A percentile compares a stretch with the other conserved stretches of the same genome.
Conservation (phyloP, 2,888 invertebrate species). For the Spilarctia lutea region DNA sequence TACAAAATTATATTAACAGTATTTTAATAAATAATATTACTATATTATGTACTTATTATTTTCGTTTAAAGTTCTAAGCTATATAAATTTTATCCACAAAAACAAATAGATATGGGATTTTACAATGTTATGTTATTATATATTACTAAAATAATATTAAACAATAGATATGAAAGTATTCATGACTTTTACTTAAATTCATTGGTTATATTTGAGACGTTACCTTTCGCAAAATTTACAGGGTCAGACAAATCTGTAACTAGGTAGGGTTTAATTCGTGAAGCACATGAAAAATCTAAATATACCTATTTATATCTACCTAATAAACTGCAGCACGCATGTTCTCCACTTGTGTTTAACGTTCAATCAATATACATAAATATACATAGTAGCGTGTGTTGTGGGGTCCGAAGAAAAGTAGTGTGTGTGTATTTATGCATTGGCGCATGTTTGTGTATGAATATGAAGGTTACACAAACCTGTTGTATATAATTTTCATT, state of each 20-base stretch:
- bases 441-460: neutral
- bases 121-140: slow-evolving; percentile 28
- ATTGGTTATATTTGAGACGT: neutral
- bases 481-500: neutral
- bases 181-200: neutral
- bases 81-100: slow-evolving; percentile 16
- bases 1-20: slow-evolving; percentile 19
- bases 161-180: slow-evolving; percentile 11
- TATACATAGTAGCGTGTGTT: neutral
- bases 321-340: slow-evolving; percentile 1
- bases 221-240: neutral
- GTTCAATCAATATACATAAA: neutral
- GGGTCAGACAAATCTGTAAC: neutral
- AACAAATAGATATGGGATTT: slow-evolving; percentile 43
- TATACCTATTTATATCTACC: neutral
- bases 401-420: neutral
- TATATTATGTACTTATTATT: slow-evolving; percentile 39
- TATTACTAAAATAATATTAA: slow-evolving; percentile 3
- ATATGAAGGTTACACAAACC: neutral
- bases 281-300: neutral
- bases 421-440: neutral
- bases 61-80: slow-evolving; percentile 24
- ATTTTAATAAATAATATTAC: slow-evolving; percentile 35
- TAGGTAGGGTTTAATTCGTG: neutral
- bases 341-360: slow-evolving; percentile 4